phyloP scores from a whole-genome alignment of 2,113 vertebrate species.

The Enhydra lutris region DNA sequence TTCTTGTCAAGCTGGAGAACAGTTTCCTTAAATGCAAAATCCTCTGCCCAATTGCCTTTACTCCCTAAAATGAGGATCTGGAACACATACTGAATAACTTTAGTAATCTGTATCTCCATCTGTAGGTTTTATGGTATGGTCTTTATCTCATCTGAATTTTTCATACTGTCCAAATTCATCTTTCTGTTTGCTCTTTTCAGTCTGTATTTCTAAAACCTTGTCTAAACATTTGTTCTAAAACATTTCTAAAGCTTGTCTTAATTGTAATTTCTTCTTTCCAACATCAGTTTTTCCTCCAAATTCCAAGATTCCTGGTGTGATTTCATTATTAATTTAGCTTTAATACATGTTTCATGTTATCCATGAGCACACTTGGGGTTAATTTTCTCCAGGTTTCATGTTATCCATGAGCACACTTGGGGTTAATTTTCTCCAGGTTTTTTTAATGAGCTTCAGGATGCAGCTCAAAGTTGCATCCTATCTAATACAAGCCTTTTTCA shows the following conservation, averaged over 20 bases:
- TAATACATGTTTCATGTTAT: conserved; percentile 56
- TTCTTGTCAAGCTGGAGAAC: conserved; percentile 81
- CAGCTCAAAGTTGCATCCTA: conserved; percentile 63
- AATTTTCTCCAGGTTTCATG: conserved; percentile 34
- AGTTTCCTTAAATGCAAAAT: conserved; percentile 75
- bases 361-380: conserved; percentile 51
- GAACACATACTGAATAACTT: conserved; percentile 77
- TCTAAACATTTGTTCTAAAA: not conserved
- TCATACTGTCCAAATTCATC: not conserved
- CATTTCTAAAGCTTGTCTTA: conserved; percentile 61
- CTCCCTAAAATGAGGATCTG: conserved; percentile 82
- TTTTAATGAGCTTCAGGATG: conserved; percentile 50
- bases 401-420: conserved; percentile 65
- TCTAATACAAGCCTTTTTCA: conserved; percentile 72
- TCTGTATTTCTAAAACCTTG: conserved; percentile 64
- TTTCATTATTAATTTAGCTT: conserved; percentile 61
- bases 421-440: conserved; percentile 30
- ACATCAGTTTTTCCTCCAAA: conserved; percentile 76
- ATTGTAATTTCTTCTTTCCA: conserved; percentile 70
- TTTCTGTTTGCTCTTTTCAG: conserved; percentile 33
- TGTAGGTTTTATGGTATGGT: not conserved
- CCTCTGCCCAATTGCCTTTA: conserved; percentile 81
- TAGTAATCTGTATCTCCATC: conserved; percentile 51
- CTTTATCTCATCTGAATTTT: not conserved
- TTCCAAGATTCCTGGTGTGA: conserved; percentile 69